phyloP scores from a whole-genome alignment of 2,797 vertebrate species.

The Syncerus caffer region DNA sequence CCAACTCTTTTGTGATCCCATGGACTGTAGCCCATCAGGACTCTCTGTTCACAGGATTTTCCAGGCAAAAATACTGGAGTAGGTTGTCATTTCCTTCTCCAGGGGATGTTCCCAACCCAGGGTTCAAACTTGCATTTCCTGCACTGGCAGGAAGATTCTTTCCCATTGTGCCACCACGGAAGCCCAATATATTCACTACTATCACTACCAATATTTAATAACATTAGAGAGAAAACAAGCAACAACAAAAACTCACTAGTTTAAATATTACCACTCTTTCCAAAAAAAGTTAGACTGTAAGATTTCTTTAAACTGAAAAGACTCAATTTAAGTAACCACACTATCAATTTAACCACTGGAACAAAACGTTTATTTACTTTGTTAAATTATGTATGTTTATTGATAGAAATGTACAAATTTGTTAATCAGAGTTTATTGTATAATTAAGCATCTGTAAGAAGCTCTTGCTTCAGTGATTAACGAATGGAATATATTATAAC shows the following conservation, averaged over 20 bases:
- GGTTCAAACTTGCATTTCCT: not conserved
- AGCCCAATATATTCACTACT: not conserved
- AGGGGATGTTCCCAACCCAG: not conserved
- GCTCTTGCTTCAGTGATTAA: not conserved
- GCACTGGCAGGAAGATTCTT: not conserved
- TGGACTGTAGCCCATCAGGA: not conserved
- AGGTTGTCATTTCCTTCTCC: not conserved
- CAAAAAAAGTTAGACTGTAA: not conserved
- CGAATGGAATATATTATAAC: not conserved
- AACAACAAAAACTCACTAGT: not conserved
- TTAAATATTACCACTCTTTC: not conserved
- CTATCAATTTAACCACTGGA: not conserved
- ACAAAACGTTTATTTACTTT: not conserved
- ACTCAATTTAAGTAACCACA: not conserved
- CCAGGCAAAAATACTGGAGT: not conserved
- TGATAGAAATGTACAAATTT: not conserved
- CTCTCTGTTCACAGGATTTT: not conserved
- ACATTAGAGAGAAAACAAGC: not conserved
- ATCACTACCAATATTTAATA: not conserved
- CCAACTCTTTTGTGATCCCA: not conserved
- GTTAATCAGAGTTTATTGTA: not conserved
- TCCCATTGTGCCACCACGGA: not conserved
- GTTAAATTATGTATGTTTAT: not conserved
- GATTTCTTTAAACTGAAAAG: not conserved
- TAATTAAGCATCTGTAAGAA: not conserved